phyloP scores from a whole-genome alignment of 2,888 invertebrate species.

The Archaeoteleia sp. region DNA sequence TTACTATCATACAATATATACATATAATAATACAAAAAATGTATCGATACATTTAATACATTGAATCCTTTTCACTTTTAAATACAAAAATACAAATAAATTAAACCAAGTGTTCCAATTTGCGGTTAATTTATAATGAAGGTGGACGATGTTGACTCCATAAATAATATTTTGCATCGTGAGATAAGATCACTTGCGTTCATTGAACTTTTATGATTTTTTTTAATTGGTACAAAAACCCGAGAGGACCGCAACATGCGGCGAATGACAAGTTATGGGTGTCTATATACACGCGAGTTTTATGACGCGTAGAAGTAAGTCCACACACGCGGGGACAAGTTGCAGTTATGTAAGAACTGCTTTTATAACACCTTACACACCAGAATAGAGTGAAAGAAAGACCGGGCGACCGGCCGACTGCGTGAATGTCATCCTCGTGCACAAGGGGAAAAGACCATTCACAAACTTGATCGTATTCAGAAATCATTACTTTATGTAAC shows the following conservation, averaged over 20 bases:
- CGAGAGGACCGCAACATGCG: conserved; percentile 16
- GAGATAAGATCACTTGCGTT: no score
- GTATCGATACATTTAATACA: no score
- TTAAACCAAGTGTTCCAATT: no score
- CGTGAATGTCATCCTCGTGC: conserved; percentile 48
- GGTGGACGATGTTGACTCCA: no score
- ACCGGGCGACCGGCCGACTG: conserved; percentile 22
- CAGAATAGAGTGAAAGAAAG: conserved; percentile 45
- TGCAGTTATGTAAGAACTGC: conserved; percentile 50
- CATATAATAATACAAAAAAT: no score
- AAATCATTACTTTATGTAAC: conserved; percentile 28
- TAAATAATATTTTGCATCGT: no score
- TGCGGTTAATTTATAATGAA: no score
- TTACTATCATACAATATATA: no score
- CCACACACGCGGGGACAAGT: conserved; percentile 49
- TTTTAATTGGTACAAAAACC: neutral
- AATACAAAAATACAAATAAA: no score
- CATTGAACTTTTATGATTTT: conserved; percentile 1
- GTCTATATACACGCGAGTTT: conserved; percentile 37
- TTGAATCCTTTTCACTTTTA: no score
- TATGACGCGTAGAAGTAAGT: conserved; percentile 37
- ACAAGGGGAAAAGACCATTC: conserved; percentile 43
- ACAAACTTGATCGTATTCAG: conserved; percentile 28
- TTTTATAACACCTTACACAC: conserved; percentile 49
- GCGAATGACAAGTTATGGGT: conserved; percentile 19